phyloP scores from a whole-genome alignment of 2,888 invertebrate genomes.

The Syrista parreyssii region DNA sequence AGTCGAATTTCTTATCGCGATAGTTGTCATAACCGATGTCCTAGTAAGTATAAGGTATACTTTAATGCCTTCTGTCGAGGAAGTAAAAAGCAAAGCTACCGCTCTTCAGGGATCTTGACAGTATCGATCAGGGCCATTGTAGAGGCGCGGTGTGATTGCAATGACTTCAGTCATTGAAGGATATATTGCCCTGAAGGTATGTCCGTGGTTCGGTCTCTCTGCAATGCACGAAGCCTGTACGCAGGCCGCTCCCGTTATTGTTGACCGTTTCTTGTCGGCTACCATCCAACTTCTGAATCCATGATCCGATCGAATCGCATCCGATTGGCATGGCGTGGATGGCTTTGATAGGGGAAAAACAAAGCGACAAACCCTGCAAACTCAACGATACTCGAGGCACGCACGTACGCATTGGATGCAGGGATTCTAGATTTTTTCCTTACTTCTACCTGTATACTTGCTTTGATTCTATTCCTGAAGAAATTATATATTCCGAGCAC shows the following conservation, averaged over 20 bases:
- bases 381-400: conserved; percentile 31
- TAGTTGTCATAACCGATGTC: conserved; percentile 30
- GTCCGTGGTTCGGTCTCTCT: conserved; percentile 6
- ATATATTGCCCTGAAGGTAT: conserved; percentile 36
- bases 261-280: conserved; percentile 10
- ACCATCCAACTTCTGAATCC: conserved; percentile 12
- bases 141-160: conserved; percentile 28
- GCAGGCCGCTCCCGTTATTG: conserved; percentile 18
- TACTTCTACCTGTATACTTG: conserved; percentile 25
- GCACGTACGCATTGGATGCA: not conserved
- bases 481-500: not conserved
- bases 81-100: not conserved
- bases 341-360: conserved; percentile 2
- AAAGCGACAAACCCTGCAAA: conserved; percentile 42
- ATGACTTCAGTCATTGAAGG: conserved; percentile 34
- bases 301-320: not conserved
- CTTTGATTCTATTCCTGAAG: not conserved
- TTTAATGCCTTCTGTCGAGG: conserved; percentile 24
- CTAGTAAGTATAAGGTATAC: conserved; percentile 17
- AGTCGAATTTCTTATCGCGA: conserved; percentile 29
- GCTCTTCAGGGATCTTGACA: conserved; percentile 8
- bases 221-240: not conserved
- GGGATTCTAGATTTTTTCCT: conserved; percentile 63
- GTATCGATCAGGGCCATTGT: not conserved
- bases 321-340: conserved; percentile 1